Evolutionary conservation across 2,797 vertebrate genomes (phyloP).

Genomic region (Sebastiscus albofasciatus): DNA sequence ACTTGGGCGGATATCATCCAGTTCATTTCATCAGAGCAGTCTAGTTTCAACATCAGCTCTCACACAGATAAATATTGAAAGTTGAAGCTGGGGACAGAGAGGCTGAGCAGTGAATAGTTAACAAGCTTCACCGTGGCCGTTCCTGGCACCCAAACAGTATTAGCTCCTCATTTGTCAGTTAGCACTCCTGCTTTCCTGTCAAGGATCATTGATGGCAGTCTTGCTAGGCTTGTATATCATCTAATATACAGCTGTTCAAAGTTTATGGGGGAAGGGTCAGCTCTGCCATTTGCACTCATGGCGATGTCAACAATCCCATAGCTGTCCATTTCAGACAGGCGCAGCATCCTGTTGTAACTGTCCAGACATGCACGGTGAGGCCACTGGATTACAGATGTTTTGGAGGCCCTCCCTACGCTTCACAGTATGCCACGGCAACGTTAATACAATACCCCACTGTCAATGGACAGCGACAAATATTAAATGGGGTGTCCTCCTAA

Average conservation of each 20-base stretch:
- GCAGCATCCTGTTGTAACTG: background rate
- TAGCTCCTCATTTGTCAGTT: constrained; percentile 6
- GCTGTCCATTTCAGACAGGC: background rate
- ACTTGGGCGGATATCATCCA: background rate
- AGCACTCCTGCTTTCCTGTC: background rate
- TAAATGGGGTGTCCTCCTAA: too few relatives aligned
- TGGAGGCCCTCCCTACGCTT: too few relatives aligned
- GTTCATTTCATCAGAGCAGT: background rate
- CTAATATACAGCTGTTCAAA: constrained; percentile 1
- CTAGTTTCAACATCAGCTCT: constrained; percentile 1
- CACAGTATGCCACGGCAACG: too few relatives aligned
- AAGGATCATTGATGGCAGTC: background rate
- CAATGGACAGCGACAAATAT: too few relatives aligned
- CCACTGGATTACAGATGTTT: too few relatives aligned
- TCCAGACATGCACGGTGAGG: background rate
- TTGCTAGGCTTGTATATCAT: background rate
- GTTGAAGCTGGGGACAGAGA: background rate
- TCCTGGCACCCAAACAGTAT: background rate
- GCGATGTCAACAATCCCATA: background rate
- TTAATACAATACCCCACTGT: too few relatives aligned
- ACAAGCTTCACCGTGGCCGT: background rate
- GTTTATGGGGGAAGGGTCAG: background rate
- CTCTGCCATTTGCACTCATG: background rate
- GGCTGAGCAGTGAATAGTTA: background rate
- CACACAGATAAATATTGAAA: constrained; percentile 2